These are phyloP conservation scores for Metopia argyrocephala DNA, from an alignment of 2,888 invertebrate genomes.

Conservation along the genomic window DNA sequence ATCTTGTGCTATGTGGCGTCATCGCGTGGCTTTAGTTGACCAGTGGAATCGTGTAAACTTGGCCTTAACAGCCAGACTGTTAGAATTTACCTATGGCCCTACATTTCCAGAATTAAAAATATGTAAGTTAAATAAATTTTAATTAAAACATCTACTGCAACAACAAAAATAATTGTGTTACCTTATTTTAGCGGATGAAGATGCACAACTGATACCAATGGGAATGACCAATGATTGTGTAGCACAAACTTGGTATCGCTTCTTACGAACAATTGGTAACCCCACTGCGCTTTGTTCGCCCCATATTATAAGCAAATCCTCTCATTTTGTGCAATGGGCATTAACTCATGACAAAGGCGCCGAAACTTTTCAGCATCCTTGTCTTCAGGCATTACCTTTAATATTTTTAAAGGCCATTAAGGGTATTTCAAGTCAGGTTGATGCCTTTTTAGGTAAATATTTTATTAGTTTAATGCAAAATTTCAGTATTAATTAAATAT, in stretches of 20 bases:
- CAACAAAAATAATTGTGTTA: not conserved
- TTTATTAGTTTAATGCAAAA: not conserved
- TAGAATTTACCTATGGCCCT: conserved; percentile 93
- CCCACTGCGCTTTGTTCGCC: conserved; percentile 95
- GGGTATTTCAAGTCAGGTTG: conserved; percentile 94
- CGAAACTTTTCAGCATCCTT: conserved; percentile 95
- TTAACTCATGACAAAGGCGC: conserved; percentile 85
- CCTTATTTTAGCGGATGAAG: conserved; percentile 89
- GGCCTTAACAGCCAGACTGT: conserved; percentile 89
- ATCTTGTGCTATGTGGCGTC: conserved; percentile 95
- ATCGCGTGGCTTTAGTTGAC: conserved; percentile 93
- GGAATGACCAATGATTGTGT: conserved; percentile 94
- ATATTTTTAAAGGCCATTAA: conserved; percentile 96
- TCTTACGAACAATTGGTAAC: conserved; percentile 95
- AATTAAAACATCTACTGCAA: not conserved
- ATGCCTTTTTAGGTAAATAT: conserved; percentile 92
- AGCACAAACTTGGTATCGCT: conserved; percentile 97
- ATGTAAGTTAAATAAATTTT: conserved; percentile 79
- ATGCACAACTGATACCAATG: conserved; percentile 87
- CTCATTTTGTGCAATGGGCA: conserved; percentile 87
- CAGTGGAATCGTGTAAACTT: conserved; percentile 97
- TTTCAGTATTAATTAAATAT: not conserved
- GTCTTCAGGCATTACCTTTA: conserved; percentile 88
- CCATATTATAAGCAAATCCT: conserved; percentile 85
- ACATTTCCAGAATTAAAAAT: conserved; percentile 89